Conservation (phyloP, 2,888 invertebrate genomes). For the Platynereis dumerilii region DNA sequence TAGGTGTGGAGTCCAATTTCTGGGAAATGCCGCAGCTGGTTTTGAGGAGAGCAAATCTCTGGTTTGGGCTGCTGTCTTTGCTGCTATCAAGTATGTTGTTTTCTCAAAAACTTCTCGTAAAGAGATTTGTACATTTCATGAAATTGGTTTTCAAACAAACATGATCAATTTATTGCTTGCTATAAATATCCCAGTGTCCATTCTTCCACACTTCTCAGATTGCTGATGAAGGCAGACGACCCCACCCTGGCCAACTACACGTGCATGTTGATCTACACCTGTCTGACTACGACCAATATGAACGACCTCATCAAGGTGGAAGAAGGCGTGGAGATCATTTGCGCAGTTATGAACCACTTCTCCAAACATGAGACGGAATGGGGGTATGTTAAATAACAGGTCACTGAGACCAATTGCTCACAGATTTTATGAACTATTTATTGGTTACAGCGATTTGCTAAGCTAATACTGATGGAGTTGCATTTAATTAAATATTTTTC, state of each 20-base stretch:
- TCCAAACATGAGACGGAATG: conserved; percentile 23
- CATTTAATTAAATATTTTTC: conserved; percentile 3
- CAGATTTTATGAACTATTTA: too few species aligned
- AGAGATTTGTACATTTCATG: neutral
- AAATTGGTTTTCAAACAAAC: conserved; percentile 1
- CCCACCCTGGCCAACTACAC: conserved; percentile 18
- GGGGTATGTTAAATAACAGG: conserved; percentile 21
- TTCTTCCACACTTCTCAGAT: too few species aligned
- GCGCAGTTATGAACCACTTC: conserved; percentile 15
- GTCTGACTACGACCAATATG: conserved; percentile 11
- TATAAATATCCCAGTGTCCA: too few species aligned
- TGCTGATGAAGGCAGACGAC: conserved; percentile 20
- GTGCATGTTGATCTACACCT: conserved; percentile 27
- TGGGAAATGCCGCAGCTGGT: conserved; percentile 24
- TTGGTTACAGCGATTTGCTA: too few species aligned
- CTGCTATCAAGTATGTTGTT: conserved; percentile 16
- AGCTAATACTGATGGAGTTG: too few species aligned
- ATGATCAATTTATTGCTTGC: too few species aligned
- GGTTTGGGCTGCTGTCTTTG: conserved; percentile 20
- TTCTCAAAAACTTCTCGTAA: neutral
- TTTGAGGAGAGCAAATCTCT: conserved; percentile 22
- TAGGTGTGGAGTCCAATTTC: conserved; percentile 25
- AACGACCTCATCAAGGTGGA: conserved; percentile 13
- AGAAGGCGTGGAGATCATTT: conserved; percentile 22
- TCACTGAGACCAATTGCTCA: too few species aligned